Percentiles rank a stretch among this genome's conserved stretches.
phyloP scores from a whole-genome alignment of 2,888 invertebrate species.

The Petrolisthes cinctipes region DNA sequence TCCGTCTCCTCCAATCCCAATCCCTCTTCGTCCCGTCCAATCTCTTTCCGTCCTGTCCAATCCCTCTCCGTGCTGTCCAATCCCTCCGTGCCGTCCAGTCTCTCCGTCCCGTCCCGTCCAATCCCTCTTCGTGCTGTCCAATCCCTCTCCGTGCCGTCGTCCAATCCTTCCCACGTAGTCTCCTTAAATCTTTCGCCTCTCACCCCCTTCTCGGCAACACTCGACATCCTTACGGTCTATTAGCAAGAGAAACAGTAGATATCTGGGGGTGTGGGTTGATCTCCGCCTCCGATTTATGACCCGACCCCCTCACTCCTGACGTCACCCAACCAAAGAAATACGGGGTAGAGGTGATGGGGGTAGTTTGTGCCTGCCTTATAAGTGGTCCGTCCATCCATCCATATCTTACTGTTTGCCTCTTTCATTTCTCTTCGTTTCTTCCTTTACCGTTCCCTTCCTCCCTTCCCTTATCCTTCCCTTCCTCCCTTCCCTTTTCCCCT shows the following conservation, averaged over 20 bases:
- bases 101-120: background rate
- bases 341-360: background rate
- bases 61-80: background rate
- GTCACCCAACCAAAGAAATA: constrained; percentile 33
- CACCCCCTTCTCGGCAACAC: constrained; percentile 37
- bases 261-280: constrained; percentile 32
- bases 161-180: background rate
- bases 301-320: constrained; percentile 42
- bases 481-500: background rate
- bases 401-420: background rate
- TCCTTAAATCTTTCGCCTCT: constrained; percentile 43
- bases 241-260: constrained; percentile 59
- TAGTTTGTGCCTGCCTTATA: background rate
- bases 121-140: background rate
- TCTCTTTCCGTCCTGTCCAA: background rate
- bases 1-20: background rate
- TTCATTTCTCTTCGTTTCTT: background rate
- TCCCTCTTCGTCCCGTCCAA: background rate
- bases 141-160: background rate
- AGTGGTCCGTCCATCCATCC: background rate
- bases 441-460: background rate
- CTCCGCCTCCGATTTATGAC: constrained; percentile 41
- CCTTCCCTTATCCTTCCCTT: background rate
- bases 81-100: background rate
- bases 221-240: constrained; percentile 52